These are phyloP conservation scores for Notechis scutatus DNA, from an alignment of 2,113 vertebrate species.

Conservation along the genomic window DNA sequence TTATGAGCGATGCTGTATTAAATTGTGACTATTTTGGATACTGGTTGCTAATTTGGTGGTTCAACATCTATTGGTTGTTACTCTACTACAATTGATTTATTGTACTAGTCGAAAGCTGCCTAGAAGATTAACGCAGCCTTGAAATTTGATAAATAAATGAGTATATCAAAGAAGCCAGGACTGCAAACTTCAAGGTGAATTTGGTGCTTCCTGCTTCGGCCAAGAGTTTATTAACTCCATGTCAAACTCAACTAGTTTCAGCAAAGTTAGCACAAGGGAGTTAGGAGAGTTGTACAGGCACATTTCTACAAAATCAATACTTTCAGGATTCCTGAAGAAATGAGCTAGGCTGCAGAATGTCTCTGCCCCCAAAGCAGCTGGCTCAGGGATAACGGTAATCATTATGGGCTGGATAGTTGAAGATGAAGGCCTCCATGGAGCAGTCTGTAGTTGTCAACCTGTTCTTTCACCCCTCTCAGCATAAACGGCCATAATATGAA, in stretches of 20 bases:
- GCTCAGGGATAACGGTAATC: not conserved
- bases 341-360: not conserved
- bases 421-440: not conserved
- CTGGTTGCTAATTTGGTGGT: not conserved
- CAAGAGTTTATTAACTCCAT: not conserved
- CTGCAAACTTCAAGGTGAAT: not conserved
- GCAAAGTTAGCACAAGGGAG: not conserved
- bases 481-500: not conserved
- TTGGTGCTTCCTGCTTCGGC: not conserved
- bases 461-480: not conserved
- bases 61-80: not conserved
- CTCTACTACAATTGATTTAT: not conserved
- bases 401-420: not conserved
- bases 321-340: not conserved
- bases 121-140: not conserved
- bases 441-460: not conserved
- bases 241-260: not conserved
- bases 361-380: not conserved
- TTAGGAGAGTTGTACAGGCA: not conserved
- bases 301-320: not conserved
- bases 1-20: not conserved
- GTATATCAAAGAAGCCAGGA: not conserved
- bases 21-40: not conserved
- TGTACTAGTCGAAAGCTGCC: not conserved
- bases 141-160: not conserved